Conservation (phyloP, 2,797 vertebrate genomes). For the Cyprinodon diabolis region DNA sequence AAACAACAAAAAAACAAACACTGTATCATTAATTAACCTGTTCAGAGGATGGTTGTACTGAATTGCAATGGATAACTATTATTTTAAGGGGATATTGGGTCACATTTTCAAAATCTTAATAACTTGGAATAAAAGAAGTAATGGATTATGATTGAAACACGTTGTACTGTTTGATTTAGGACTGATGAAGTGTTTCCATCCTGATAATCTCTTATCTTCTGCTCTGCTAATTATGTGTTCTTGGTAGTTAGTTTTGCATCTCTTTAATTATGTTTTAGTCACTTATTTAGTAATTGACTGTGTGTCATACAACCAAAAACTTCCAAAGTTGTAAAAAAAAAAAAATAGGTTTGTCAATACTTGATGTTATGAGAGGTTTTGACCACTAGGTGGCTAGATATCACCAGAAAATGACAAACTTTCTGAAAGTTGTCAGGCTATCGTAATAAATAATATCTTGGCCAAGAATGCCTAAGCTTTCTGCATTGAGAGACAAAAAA, state of each 20-base stretch:
- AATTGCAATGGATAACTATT: conserved; percentile 51
- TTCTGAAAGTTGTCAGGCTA: conserved; percentile 45
- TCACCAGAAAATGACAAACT: conserved; percentile 56
- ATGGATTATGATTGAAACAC: conserved; percentile 55
- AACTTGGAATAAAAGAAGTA: conserved; percentile 60
- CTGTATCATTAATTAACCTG: conserved; percentile 51
- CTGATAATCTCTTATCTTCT: conserved; percentile 49
- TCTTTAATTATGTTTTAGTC: conserved; percentile 55
- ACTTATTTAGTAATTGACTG: conserved; percentile 52
- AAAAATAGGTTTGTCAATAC: conserved; percentile 45
- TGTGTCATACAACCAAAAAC: conserved; percentile 62
- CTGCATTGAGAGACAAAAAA: conserved; percentile 3
- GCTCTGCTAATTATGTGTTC: conserved; percentile 55
- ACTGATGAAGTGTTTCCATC: conserved; percentile 65
- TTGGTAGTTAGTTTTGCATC: conserved; percentile 67
- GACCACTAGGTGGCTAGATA: conserved; percentile 75
- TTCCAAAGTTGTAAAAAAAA: conserved; percentile 37
- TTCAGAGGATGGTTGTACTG: conserved; percentile 48
- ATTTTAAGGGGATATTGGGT: conserved; percentile 55
- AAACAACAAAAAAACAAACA: conserved; percentile 20
- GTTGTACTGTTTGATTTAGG: conserved; percentile 66
- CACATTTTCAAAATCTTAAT: conserved; percentile 57
- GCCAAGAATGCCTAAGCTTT: conserved; percentile 37
- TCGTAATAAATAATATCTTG: conserved; percentile 51
- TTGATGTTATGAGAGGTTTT: conserved; percentile 66